Base-by-base conservation (phyloP, 2,113 vertebrate species). In the Pteruthius melanotis region DNA sequence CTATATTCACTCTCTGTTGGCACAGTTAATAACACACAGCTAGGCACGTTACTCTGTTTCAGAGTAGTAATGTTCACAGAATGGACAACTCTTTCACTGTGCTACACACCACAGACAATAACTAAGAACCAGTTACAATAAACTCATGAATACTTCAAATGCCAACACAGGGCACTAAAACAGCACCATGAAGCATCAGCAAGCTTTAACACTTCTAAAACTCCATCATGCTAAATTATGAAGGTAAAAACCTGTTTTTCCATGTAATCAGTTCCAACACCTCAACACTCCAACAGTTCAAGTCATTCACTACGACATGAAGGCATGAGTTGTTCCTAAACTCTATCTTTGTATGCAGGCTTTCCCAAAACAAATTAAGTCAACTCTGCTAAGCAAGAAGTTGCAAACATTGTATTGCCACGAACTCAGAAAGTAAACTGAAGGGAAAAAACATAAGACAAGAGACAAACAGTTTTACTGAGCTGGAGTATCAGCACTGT, bases 71-170 rank as follows among this genome's bases (percentile, higher is more conserved):
- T 3, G 7, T 27, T 68, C 65, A 33, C 3, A 59, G 27, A 93
- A 91, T 1, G 14, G 28, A 40, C 49, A 40, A 40, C 24, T 61
- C 56, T 40, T 37, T 10, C 27, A 20, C 33, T 10, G 7, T 16
- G 30, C n/a, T 10, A 21, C 18, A n/a, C 5, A 27, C 0, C 4
- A 1, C 3, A 8, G 33, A 49, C 19, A 63, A 7, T 22, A 85
- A 75, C 7, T 49, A 30, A 35, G 52, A 60, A 56, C 6, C 28
- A 71, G 9, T 26, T 39, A 54, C 9, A 49, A n/a, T 4, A 45
- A 89, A 53, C 18, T 15, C n/a, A 15, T 7, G 6, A 56, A 53
- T 17, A 26, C 18, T 27, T 27, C 40, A 83, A 39, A 60, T n/a
- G 28, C 22, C 52, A 89, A 27, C 9, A 42, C 2, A 24, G 9